Evolutionary conservation across 2,888 invertebrate species (phyloP), one percentile per base, ranked within the genome.

Genomic region (Tetrapedia diversipes): DNA sequence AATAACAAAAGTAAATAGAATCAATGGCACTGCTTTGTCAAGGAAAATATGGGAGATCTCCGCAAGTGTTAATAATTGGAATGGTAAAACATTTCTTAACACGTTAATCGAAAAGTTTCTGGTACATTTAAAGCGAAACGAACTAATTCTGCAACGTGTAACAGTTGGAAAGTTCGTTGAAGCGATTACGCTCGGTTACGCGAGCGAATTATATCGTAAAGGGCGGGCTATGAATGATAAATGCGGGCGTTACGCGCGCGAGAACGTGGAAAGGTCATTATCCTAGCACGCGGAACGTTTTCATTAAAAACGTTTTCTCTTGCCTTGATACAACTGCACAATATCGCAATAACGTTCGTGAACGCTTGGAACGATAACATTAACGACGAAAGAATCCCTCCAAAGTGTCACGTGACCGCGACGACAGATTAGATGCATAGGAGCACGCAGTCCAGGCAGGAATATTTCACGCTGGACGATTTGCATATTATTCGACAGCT

Each of bases 281-380:
- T 64, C 63, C 63, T 51, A 39, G 63, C 39, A 39, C 41, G 63
- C 29, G 39, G 29, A 34, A 60, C 60, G 16, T 39, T 51, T 64
- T 64, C 51, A 64, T 51, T 53, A 49, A 49, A 49, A 51, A n/a
- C n/a, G n/a, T n/a, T n/a, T n/a, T n/a, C n/a, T n/a, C n/a, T n/a
- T n/a, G n/a, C n/a, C n/a, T n/a, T n/a, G n/a, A n/a, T n/a, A n/a
- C n/a, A n/a, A n/a, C n/a, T n/a, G n/a, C n/a, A n/a, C n/a, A n/a
- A n/a, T n/a, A n/a, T n/a, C n/a, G n/a, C n/a, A n/a, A n/a, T n/a
- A n/a, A n/a, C n/a, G n/a, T n/a, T n/a, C n/a, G n/a, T n/a, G n/a
- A n/a, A 39, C 11, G n/a, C 11, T 41, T n/a, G 3, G 1, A 16
- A 24, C 7, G 39, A 24, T n/a, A 7, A 27, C 6, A 10, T 19